These are phyloP conservation scores for Crambe crambe DNA, from an alignment of 37 sponge, comb jelly and placozoan species.

Conservation along the genomic window DNA sequence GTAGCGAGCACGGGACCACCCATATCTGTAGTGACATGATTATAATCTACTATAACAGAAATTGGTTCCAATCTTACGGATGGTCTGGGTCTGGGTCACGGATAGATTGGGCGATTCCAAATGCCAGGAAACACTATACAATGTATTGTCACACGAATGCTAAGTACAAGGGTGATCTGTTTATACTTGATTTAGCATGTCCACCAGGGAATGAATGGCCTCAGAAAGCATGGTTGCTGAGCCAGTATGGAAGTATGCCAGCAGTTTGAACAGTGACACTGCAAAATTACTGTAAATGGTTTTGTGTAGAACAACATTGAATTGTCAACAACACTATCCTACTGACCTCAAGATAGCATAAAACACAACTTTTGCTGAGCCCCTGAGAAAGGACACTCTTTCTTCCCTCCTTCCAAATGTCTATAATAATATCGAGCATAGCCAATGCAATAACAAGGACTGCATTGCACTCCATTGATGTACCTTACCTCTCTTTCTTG, in stretches of 20 bases:
- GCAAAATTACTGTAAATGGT: constrained; percentile 70
- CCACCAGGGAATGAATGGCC: constrained; percentile 94
- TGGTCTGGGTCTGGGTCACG: constrained; percentile 91
- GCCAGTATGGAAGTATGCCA: constrained; percentile 92
- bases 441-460: background rate
- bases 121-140: constrained; percentile 90
- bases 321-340: background rate
- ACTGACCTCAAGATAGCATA: constrained; percentile 85
- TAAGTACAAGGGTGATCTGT: background rate
- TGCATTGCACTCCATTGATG: background rate
- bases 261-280: constrained; percentile 78
- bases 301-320: background rate
- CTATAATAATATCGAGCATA: constrained; percentile 18
- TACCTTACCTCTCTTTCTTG: constrained; percentile 56
- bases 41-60: background rate
- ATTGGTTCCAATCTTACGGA: constrained; percentile 70
- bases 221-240: constrained; percentile 96
- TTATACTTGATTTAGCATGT: constrained; percentile 90
- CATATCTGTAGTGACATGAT: constrained; percentile 81
- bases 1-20: constrained; percentile 89
- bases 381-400: constrained; percentile 64
- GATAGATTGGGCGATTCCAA: constrained; percentile 93
- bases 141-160: background rate
- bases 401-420: constrained; percentile 68
- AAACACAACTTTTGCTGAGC: constrained; percentile 86